phyloP scores from a whole-genome alignment of 2,888 invertebrate species.

The Eulithis testata region DNA sequence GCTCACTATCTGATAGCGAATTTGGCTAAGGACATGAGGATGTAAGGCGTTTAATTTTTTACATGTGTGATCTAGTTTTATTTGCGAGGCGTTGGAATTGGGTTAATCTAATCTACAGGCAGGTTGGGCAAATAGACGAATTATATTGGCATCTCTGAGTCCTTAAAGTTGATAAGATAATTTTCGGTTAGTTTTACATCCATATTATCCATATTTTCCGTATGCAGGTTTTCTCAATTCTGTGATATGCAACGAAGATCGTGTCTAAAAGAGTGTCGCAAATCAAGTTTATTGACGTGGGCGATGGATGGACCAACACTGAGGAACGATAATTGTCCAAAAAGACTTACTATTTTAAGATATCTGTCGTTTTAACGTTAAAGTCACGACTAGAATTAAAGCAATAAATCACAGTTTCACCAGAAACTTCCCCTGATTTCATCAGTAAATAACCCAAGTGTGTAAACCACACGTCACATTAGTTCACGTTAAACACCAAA shows the following conservation, averaged over 20 bases:
- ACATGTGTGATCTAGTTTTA: constrained; percentile 38
- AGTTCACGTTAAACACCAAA: constrained; percentile 24
- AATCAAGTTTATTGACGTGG: too few species aligned
- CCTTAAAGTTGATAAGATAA: neutral
- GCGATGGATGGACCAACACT: too few species aligned
- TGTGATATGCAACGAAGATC: too few species aligned
- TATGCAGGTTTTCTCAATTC: too few species aligned
- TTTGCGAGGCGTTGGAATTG: constrained; percentile 35
- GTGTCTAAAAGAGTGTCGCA: too few species aligned
- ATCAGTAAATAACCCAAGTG: constrained; percentile 8
- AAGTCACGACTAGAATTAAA: too few species aligned
- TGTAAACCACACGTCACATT: constrained; percentile 21
- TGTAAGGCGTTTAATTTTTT: constrained; percentile 37
- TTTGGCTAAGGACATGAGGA: constrained; percentile 45
- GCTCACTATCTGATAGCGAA: constrained; percentile 35
- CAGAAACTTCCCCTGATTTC: neutral
- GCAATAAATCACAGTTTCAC: neutral
- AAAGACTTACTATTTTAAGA: too few species aligned
- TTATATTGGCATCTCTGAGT: neutral
- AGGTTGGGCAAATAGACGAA: constrained; percentile 10
- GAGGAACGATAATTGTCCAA: too few species aligned
- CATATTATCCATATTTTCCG: too few species aligned
- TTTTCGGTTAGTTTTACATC: too few species aligned
- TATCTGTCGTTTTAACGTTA: too few species aligned
- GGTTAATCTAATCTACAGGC: constrained; percentile 37